phyloP scores from a whole-genome alignment of 1,140 invertebrate genomes.

The Solenopsis fugax region DNA sequence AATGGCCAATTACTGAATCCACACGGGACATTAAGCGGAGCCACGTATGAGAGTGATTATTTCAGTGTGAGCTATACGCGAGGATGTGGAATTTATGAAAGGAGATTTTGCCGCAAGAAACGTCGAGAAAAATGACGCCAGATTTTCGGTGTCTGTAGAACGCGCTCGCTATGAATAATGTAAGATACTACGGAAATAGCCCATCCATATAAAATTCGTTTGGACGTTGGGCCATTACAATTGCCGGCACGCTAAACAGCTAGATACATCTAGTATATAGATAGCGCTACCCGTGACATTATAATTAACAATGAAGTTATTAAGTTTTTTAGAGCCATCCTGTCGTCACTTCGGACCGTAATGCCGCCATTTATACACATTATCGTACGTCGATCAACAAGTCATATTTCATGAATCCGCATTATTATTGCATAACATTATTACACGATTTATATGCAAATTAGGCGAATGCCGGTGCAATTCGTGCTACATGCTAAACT shows the following conservation, averaged over 20 bases:
- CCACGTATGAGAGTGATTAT: constrained; percentile 33
- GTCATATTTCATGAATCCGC: constrained; percentile 62
- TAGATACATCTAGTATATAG: neutral
- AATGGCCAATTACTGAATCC: constrained; percentile 29
- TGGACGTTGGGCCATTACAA: neutral
- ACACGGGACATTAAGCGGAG: constrained; percentile 19
- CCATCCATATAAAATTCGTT: constrained; percentile 35
- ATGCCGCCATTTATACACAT: constrained; percentile 52
- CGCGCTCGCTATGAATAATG: constrained; percentile 32
- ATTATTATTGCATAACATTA: constrained; percentile 66
- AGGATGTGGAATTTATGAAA: constrained; percentile 35
- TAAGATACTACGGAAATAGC: constrained; percentile 30
- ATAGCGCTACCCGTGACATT: neutral
- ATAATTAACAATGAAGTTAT: constrained; percentile 55
- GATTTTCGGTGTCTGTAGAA: constrained; percentile 21
- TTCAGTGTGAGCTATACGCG: neutral
- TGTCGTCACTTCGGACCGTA: constrained; percentile 26
- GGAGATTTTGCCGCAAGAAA: constrained; percentile 23
- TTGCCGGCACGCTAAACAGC: neutral
- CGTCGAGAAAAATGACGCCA: constrained; percentile 19
- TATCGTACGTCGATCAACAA: constrained; percentile 60
- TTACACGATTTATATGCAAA: constrained; percentile 66
- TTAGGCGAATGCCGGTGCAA: constrained; percentile 57
- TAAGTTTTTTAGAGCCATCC: constrained; percentile 32
- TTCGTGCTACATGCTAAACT: constrained; percentile 57